Base-by-base conservation (phyloP, 1,140 invertebrate species). In the Eurosta solidaginis region DNA sequence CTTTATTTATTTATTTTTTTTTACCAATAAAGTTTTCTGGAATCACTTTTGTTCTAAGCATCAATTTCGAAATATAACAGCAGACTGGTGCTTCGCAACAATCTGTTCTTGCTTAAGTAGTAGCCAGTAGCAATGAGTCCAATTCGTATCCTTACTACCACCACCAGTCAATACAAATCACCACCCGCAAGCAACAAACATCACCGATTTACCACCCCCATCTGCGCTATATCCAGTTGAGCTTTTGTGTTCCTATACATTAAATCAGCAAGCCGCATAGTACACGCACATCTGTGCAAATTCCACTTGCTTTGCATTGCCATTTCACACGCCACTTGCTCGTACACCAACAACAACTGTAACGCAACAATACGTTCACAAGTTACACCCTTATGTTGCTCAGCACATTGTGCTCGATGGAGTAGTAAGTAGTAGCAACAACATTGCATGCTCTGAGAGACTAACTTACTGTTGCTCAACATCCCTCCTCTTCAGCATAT, bases 91-190 rank as follows among this genome's bases (percentile, higher is more conserved):
- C 78, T 79, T 81, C 80, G 82, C 81, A 77, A 81, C 85, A 86
- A 87, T 87, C 85, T 87, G 85, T 87, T 85, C 81, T 79, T 82
- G 83, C 79, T 87, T 87, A 87, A 85, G 83, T 87, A 87, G 80
- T 82, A 42, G 84, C 84, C 83, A 84, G 80, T 83, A 84, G 74
- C 73, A 63, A n/a, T 40, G 77, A 44, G 50, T 76, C 52, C 44
- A 47, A 75, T 42, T 36, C n/a, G 47, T 17, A 74, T 3, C 33
- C 14, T 68, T 4, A 40, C 54, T 3, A 63, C n/a, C 52, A 17
- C 20, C 52, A 59, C 22, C 4, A 59, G 29, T 6, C 49, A n/a
- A n/a, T n/a, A n/a, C n/a, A n/a, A n/a, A n/a, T n/a, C n/a, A n/a
- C n/a, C n/a, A n/a, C n/a, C n/a, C n/a, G n/a, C n/a, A n/a, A n/a